Conservation (phyloP, 37 sponge, comb jelly and placozoan genomes). For the Petrosia ficiformis region DNA sequence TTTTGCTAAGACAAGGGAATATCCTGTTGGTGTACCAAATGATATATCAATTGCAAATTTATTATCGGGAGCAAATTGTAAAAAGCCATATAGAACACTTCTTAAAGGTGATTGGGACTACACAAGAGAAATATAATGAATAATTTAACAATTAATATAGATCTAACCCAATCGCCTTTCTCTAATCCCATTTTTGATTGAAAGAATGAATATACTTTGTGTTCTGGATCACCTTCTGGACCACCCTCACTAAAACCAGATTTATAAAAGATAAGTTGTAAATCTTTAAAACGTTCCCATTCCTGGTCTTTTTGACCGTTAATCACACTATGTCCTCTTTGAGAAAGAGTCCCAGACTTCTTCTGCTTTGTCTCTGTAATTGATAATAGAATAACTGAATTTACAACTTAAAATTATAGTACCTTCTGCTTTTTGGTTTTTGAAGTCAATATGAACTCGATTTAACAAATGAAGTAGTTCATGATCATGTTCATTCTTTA, state of each 20-base stretch:
- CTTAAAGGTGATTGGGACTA: not conserved
- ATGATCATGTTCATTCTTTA: slow-evolving; percentile 14
- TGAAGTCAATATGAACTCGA: too few relatives aligned
- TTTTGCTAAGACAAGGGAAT: slow-evolving; percentile 29
- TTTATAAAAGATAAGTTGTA: not conserved
- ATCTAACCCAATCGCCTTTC: not conserved
- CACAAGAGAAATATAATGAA: not conserved
- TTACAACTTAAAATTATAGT: not conserved
- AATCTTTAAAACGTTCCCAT: not conserved
- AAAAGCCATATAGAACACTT: slow-evolving; percentile 1
- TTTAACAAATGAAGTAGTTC: slow-evolving; percentile 24
- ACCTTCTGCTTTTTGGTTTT: not conserved
- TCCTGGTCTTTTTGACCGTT: not conserved
- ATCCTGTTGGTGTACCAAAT: slow-evolving; percentile 22
- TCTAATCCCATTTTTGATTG: not conserved
- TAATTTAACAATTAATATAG: not conserved
- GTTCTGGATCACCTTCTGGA: not conserved
- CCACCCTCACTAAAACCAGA: not conserved
- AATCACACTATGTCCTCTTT: too few relatives aligned
- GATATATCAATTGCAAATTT: slow-evolving; percentile 33
- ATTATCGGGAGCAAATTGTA: slow-evolving; percentile 3
- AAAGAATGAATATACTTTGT: not conserved
- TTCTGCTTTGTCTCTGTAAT: too few relatives aligned
- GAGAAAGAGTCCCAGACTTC: too few relatives aligned
- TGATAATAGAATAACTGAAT: not conserved